Evolutionary conservation across 2,113 vertebrate species (phyloP).

Genomic region (Hemichromis elongatus): DNA sequence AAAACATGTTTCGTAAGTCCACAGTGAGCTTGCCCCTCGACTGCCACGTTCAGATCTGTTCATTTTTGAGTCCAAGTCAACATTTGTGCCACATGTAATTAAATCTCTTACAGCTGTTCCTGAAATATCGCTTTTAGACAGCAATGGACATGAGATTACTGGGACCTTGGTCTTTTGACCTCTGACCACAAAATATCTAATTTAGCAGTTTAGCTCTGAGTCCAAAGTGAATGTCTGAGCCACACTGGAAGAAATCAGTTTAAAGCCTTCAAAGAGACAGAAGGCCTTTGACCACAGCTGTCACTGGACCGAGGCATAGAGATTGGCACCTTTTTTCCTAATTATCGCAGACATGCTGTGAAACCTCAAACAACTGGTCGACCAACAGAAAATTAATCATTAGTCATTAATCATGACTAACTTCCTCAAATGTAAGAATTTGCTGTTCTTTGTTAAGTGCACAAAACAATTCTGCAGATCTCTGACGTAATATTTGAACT

Average conservation of each 20-base stretch:
- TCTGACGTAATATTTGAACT: background rate
- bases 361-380: background rate
- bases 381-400: background rate
- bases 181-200: background rate
- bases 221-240: background rate
- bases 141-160: background rate
- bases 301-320: background rate
- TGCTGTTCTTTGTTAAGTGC: background rate
- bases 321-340: background rate
- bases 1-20: background rate
- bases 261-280: background rate
- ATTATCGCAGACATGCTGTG: background rate
- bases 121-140: background rate
- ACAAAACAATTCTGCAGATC: background rate
- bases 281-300: background rate
- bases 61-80: background rate
- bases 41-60: background rate
- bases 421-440: background rate
- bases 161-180: background rate
- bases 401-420: background rate
- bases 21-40: background rate
- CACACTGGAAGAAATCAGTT: background rate
- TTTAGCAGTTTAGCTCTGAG: background rate
- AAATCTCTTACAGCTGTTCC: background rate
- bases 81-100: background rate